Base-by-base conservation (phyloP, 1,140 invertebrate species). In the Chrysopa pallens region DNA sequence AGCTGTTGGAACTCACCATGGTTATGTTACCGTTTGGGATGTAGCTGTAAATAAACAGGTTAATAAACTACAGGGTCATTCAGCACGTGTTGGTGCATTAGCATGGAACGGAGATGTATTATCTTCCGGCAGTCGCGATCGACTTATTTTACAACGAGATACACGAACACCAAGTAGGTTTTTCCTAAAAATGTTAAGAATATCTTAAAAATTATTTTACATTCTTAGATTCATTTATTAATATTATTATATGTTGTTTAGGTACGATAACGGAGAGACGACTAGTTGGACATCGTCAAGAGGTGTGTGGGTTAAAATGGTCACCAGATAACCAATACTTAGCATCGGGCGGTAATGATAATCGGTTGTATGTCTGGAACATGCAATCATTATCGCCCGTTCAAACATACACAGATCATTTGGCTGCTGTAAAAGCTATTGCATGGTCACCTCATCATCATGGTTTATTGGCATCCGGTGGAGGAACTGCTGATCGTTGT, bases 381-480 rank as follows among this genome's bases (percentile, higher is more conserved):
- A 65, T 87, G 49, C 89, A 91, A 58, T 85, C 84, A 1, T 64
- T 83, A 1, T 75, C 78, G 8, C 91, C 92, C 0, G 78, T 93
- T 33, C 93, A 98, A 61, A 95, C 89, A 0, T 98, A 98, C 60
- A 91, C 88, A 0, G 90, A 98, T 52, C 96, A 99, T 67, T 69
- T 93, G 53, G 96, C 96, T 0, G 96, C 96, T 0, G 96, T 99
- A 1, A 96, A 96, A 68, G 96, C 96, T 0, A 97, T 99, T 52
- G 94, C 96, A 4, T 99, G 96, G 96, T 98, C 93, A 5, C 94
- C 94, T 0, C 95, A 98, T 67, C 94, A 98, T 64, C 95, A 98
- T 62, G 95, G 96, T 1, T 66, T 99, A 31, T 66, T 99, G 37
- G 95, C 96, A 1, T 93, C 87, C 45, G 96, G 96, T 33, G 94